These are phyloP conservation scores for Scaptodrosophila lebanonensis DNA, from an alignment of 1,140 invertebrate species.

Conservation along the genomic window DNA sequence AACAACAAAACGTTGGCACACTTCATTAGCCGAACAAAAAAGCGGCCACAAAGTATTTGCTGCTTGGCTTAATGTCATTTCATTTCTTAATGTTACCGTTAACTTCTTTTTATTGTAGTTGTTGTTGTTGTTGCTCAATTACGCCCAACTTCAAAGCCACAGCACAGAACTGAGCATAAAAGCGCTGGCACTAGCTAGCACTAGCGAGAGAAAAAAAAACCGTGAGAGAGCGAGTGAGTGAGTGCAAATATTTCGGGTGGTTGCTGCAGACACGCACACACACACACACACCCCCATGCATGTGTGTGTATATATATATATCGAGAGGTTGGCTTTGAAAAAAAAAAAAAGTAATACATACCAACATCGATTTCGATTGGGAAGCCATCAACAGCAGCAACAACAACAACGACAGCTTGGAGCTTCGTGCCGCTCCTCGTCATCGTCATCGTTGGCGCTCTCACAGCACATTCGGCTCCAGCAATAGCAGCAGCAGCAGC, in stretches of 20 bases:
- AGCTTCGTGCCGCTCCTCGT: neutral
- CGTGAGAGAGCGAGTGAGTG: conserved; percentile 6
- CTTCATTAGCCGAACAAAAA: too few species aligned
- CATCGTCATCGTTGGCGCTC: conserved; percentile 7
- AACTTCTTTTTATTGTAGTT: too few species aligned
- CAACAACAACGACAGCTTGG: conserved; percentile 4
- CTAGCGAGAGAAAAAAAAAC: neutral
- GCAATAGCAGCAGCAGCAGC: neutral
- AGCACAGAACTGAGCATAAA: too few species aligned
- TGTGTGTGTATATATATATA: too few species aligned
- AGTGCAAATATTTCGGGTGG: conserved; percentile 41
- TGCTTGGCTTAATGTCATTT: too few species aligned
- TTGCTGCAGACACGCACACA: conserved; percentile 32
- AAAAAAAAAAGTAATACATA: conserved; percentile 55
- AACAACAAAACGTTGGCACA: too few species aligned
- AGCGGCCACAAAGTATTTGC: too few species aligned
- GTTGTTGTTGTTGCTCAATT: too few species aligned
- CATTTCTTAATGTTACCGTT: too few species aligned
- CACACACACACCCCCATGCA: conserved; percentile 8
- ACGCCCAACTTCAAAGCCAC: too few species aligned
- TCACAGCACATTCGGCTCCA: conserved; percentile 1
- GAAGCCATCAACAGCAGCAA: conserved; percentile 73
- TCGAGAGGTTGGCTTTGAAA: conserved; percentile 14
- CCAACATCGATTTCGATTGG: conserved; percentile 77
- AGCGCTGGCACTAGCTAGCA: too few species aligned